Evolutionary conservation across 2,113 vertebrate species (phyloP), one percentile per base, ranked within the genome.

Genomic region (Saimiri boliviensis): DNA sequence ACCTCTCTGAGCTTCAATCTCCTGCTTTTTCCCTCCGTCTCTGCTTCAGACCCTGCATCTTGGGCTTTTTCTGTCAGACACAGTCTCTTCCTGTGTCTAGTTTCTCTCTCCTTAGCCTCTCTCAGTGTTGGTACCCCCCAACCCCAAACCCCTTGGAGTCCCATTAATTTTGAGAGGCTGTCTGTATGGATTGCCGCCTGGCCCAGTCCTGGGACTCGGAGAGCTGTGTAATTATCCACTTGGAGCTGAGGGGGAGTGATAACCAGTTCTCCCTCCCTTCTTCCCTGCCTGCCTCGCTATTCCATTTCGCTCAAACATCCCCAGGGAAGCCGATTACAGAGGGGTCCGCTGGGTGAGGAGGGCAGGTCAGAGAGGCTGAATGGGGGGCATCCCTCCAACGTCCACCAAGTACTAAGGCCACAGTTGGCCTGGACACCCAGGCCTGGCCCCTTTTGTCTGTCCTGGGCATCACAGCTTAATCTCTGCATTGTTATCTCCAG

Each of bases 141-240:
- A 52, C 14, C 4, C 63, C 68, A 56, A 86, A 8, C 80, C 83
- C 94, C 96, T 93, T 49, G 91, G 96, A 98, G 96, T 96, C 82
- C 97, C 98, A 98, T 98, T 98, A 97, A 98, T 98, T 98, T 96
- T 96, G 86, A 98, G 98, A 98, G 97, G 96, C 95, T 98, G 96
- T 94, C 97, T 95, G 54, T 97, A 66, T 60, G 92, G 98, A 95
- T 97, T 95, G 96, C 98, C 30, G 84, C 94, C 91, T 91, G 89
- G 93, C 97, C 86, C 79, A 89, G 97, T 96, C 96, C 94, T 83
- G 97, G 96, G 97, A 97, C 96, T 85, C 91, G 54, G 76, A 97
- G 86, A 92, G 94, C 97, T 49, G 2, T 40, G 96, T 95, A 95
- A 82, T 96, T 97, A 97, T 93, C 93, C 95, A 93, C 92, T 92